Evolutionary conservation across 2,888 invertebrate genomes (phyloP).

Genomic region (Agrotis clavis): DNA sequence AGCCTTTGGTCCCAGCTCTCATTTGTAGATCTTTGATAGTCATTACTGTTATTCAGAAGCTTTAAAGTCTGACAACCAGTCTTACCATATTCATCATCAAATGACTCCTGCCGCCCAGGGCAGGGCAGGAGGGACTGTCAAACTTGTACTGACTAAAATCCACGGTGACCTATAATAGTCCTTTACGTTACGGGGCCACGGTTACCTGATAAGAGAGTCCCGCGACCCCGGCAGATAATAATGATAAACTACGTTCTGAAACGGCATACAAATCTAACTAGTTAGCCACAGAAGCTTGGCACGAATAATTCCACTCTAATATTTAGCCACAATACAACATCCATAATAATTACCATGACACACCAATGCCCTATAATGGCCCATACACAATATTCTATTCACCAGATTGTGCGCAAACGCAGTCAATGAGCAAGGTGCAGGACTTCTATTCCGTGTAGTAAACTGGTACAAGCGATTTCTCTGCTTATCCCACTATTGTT

Average conservation of each 20-base stretch:
- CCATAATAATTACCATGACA: conserved; percentile 57
- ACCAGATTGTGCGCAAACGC: conserved; percentile 41
- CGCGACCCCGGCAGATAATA: too few relatives aligned
- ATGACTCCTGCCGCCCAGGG: too few relatives aligned
- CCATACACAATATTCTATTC: conserved; percentile 64
- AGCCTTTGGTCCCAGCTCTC: too few relatives aligned
- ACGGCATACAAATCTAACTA: neutral
- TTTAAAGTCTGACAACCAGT: too few relatives aligned
- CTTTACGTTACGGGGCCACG: too few relatives aligned
- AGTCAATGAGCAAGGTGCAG: conserved; percentile 45
- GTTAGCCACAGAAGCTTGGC: conserved; percentile 4
- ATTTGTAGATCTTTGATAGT: too few relatives aligned
- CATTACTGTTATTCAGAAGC: too few relatives aligned
- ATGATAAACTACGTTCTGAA: neutral
- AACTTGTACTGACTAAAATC: too few relatives aligned
- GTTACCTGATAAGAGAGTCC: too few relatives aligned
- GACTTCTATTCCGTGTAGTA: conserved; percentile 31
- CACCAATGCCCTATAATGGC: conserved; percentile 45
- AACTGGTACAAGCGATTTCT: conserved; percentile 62
- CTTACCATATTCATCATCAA: too few relatives aligned
- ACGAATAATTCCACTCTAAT: conserved; percentile 54
- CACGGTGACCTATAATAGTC: too few relatives aligned
- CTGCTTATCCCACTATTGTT: conserved; percentile 45
- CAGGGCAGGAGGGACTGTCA: too few relatives aligned
- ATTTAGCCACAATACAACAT: conserved; percentile 39